These are phyloP conservation scores for Tetraodon nigroviridis DNA, from an alignment of 2,113 vertebrate genomes.

Conservation along the genomic window DNA sequence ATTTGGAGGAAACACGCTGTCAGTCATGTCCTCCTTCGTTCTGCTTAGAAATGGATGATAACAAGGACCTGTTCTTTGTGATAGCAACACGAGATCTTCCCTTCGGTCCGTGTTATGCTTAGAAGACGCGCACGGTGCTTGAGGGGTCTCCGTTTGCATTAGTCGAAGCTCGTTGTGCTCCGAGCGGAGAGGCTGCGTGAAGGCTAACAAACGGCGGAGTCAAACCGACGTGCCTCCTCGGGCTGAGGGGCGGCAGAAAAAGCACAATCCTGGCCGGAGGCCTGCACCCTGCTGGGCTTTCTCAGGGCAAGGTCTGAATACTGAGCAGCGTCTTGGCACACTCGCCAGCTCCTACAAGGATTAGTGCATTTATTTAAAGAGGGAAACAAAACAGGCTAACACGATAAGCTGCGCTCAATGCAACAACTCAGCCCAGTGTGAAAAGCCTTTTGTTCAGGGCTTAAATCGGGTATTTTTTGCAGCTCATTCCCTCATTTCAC, in stretches of 20 bases:
- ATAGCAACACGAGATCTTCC: slow-evolving; percentile 28
- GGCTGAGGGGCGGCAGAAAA: slow-evolving; percentile 35
- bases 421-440: slow-evolving; percentile 36
- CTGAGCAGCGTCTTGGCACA: slow-evolving; percentile 48
- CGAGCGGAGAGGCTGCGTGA: slow-evolving; percentile 22
- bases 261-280: slow-evolving; percentile 48
- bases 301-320: slow-evolving; percentile 56
- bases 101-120: slow-evolving; percentile 27
- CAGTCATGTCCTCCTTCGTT: slow-evolving; percentile 37
- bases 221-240: slow-evolving; percentile 31
- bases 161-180: slow-evolving; percentile 36
- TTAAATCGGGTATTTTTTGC: slow-evolving; percentile 36
- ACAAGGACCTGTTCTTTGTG: slow-evolving; percentile 35
- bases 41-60: slow-evolving; percentile 33
- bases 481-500: slow-evolving; percentile 25
- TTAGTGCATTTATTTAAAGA: slow-evolving; percentile 61
- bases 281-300: slow-evolving; percentile 56
- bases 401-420: slow-evolving; percentile 49
- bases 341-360: slow-evolving; percentile 35
- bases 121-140: slow-evolving; percentile 43
- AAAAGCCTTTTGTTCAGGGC: slow-evolving; percentile 57
- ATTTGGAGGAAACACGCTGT: slow-evolving; percentile 37
- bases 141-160: slow-evolving; percentile 46
- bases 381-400: slow-evolving; percentile 56
- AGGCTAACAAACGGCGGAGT: slow-evolving; percentile 43